These are phyloP conservation scores for Karalla daura DNA, from an alignment of 2,797 vertebrate species.

Conservation along the genomic window DNA sequence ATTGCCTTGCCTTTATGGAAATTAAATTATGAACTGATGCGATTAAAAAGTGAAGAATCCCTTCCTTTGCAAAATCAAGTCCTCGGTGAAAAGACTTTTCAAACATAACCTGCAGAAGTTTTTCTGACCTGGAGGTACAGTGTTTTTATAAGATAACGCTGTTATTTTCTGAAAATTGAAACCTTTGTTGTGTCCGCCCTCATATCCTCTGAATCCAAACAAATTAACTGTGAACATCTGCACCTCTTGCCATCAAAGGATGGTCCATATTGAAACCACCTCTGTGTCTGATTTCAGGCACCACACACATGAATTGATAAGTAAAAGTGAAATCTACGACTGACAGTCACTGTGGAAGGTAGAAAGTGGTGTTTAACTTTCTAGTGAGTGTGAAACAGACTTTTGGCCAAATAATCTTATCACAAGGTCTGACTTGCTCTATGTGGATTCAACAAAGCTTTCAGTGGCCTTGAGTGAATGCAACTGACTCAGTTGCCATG, in stretches of 20 bases:
- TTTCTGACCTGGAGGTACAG: constrained; percentile 17
- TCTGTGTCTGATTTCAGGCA: constrained; percentile 15
- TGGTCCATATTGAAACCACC: constrained; percentile 23
- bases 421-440: neutral
- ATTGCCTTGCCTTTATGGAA: constrained; percentile 4
- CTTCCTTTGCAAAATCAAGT: neutral
- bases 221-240: constrained; percentile 46
- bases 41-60: neutral
- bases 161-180: constrained; percentile 23
- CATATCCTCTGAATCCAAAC: constrained; percentile 14
- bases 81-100: neutral
- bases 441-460: neutral
- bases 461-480: neutral
- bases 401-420: neutral
- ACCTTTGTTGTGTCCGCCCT: constrained; percentile 39
- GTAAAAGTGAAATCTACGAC: neutral
- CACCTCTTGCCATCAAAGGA: constrained; percentile 41
- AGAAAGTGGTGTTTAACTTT: neutral
- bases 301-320: neutral
- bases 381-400: neutral
- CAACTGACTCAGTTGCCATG: neutral
- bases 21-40: neutral
- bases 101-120: constrained; percentile 7
- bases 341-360: neutral
- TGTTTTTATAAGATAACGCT: constrained; percentile 39